Evolutionary conservation across 2,888 invertebrate genomes (phyloP).

Genomic region (Agelastica alni): DNA sequence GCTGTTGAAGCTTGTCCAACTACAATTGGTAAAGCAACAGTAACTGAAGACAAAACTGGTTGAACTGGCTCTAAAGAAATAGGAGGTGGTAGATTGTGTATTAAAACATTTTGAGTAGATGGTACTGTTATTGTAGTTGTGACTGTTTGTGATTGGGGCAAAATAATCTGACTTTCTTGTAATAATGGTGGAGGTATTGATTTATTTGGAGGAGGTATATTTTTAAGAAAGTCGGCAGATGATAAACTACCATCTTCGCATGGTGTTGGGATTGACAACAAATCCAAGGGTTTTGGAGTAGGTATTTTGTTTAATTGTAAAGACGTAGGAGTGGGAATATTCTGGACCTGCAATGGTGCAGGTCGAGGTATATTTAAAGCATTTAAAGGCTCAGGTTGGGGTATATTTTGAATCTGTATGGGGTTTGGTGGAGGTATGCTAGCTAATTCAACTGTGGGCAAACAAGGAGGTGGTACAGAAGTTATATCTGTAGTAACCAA

Average conservation of each 20-base stretch:
- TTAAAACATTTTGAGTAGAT: conserved; percentile 43
- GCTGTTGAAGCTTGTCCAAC: conserved; percentile 40
- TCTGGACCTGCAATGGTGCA: conserved; percentile 60
- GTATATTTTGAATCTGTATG: conserved; percentile 56
- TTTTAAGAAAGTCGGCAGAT: conserved; percentile 54
- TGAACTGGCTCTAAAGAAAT: conserved; percentile 31
- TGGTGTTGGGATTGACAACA: conserved; percentile 62
- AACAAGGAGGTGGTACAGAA: conserved; percentile 47
- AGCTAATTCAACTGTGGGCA: conserved; percentile 53
- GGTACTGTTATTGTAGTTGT: conserved; percentile 27
- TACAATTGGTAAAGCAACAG: conserved; percentile 42
- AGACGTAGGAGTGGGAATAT: conserved; percentile 66
- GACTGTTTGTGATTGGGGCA: conserved; percentile 23
- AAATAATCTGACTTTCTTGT: conserved; percentile 36
- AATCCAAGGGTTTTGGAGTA: conserved; percentile 65
- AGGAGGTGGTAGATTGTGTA: conserved; percentile 43
- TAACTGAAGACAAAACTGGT: conserved; percentile 37
- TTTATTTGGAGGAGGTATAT: conserved; percentile 57
- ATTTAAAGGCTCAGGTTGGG: conserved; percentile 62
- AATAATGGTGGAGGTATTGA: conserved; percentile 54
- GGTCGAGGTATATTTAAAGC: conserved; percentile 57
- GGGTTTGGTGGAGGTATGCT: conserved; percentile 57
- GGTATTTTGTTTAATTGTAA: conserved; percentile 65
- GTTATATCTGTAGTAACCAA: conserved; percentile 30
- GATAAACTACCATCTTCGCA: conserved; percentile 48